Base-by-base conservation (phyloP, 1,140 invertebrate species). In the Drosophila varians region DNA sequence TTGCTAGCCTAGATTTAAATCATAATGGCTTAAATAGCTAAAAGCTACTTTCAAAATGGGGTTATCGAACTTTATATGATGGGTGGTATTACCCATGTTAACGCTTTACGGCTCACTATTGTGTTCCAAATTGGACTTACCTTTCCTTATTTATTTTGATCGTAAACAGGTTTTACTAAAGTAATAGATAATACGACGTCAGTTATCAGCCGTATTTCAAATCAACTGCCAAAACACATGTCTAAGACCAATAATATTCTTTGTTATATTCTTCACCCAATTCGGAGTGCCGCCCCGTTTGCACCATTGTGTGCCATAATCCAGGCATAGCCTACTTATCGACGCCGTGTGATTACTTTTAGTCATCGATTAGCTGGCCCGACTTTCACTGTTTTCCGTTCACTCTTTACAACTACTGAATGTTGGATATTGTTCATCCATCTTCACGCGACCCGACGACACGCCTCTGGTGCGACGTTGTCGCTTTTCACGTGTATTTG, bases 321-420 rank as follows among this genome's bases (percentile, higher is more conserved):
- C 64, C 45, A 34, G 52, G 28, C 48, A 77, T 72, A 72, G 66
- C 66, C 74, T 66, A 77, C 66, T 77, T 77, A 77, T 65, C 26
- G 42, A 55, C 43, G 75, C 66, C 53, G 31, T 31, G 52, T 31
- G 55, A 71, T 71, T 72, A 72, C 34, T 61, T 14, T 38, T 48
- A 60, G 69, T 61, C 66, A 72, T 71, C 68, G 69, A 72, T 72
- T 71, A 66, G 46, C 25, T 28, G 46, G 38, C 45, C 0, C 49
- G 51, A 23, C 66, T 75, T 65, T 65, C 43, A n/a, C n/a, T 43
- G 26, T 36, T 45, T 28, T 14, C 16, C 16, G 26, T 45, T 45
- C 19, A 8, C 21, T 57, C 16, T 53, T 57, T 62, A 43, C 38
- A n/a, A n/a, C n/a, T n/a, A n/a, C n/a, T n/a, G n/a, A n/a, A n/a